Conservation (phyloP, 2,888 invertebrate species). For the Lycocerus yunnanus region DNA sequence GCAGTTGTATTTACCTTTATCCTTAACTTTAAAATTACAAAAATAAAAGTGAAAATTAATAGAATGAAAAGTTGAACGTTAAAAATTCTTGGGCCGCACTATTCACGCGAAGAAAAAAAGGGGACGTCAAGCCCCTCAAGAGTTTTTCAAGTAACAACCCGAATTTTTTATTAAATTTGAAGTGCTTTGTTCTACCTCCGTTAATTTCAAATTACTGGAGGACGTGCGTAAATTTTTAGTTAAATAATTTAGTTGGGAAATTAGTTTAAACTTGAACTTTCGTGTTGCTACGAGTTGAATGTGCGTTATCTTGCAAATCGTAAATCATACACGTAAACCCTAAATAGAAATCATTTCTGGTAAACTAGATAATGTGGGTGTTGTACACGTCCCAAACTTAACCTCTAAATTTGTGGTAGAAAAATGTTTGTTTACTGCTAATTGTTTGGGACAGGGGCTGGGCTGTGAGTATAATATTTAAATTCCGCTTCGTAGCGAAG, state of each 20-base stretch:
- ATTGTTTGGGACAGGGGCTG: background rate
- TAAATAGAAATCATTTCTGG: slow-evolving; percentile 2
- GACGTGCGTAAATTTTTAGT: background rate
- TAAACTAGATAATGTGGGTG: background rate
- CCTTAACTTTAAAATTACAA: background rate
- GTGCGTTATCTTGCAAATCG: background rate
- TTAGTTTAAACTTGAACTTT: slow-evolving; percentile 2
- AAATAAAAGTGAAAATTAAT: background rate
- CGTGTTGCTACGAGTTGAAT: background rate
- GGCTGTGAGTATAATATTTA: background rate
- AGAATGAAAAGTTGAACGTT: background rate
- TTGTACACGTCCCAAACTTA: background rate
- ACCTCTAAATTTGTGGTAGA: background rate
- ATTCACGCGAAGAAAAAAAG: too few relatives aligned
- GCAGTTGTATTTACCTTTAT: background rate
- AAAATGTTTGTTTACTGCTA: background rate
- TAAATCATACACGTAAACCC: slow-evolving; percentile 1
- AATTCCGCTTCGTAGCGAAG: background rate
- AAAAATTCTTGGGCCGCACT: background rate
- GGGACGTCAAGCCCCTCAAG: background rate
- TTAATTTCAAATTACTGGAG: background rate
- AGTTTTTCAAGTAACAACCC: background rate
- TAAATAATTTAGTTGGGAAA: background rate
- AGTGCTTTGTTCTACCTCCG: background rate
- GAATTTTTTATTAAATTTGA: background rate